phyloP scores from a whole-genome alignment of 2,797 vertebrate genomes.

The Xerus rutilus region DNA sequence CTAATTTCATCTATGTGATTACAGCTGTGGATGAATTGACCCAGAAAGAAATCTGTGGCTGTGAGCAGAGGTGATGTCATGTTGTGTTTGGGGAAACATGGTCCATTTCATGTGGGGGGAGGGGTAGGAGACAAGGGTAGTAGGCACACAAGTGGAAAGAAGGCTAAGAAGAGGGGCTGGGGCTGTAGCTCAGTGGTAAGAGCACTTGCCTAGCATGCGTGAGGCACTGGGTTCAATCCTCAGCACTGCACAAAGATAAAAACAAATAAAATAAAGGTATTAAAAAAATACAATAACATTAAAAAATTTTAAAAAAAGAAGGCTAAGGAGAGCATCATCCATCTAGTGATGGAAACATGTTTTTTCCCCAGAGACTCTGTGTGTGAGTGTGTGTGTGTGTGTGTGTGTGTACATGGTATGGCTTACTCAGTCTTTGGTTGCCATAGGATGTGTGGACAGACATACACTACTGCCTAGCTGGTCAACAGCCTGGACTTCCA shows the following conservation, averaged over 20 bases:
- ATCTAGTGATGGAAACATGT: not conserved
- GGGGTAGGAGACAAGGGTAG: not conserved
- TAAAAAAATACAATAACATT: no score
- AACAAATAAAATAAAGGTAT: no score
- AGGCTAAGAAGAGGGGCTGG: not conserved
- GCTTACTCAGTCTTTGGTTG: not conserved
- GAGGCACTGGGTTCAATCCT: no score
- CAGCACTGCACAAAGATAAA: no score
- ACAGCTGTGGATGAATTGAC: not conserved
- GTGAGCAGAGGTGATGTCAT: not conserved
- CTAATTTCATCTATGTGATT: not conserved
- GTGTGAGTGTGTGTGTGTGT: no score
- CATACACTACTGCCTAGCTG: rapidly evolving
- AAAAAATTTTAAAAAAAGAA: not conserved
- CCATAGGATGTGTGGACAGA: rapidly evolving
- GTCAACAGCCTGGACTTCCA: not conserved
- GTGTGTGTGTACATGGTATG: no score
- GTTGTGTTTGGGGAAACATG: not conserved
- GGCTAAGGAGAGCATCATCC: not conserved
- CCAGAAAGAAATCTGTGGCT: not conserved
- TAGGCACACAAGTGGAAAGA: not conserved
- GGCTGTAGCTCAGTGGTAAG: no score
- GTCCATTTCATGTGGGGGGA: not conserved
- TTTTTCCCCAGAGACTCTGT: rapidly evolving
- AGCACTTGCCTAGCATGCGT: no score